Conservation (phyloP, 2,113 vertebrate genomes). For the Menura novaehollandiae region DNA sequence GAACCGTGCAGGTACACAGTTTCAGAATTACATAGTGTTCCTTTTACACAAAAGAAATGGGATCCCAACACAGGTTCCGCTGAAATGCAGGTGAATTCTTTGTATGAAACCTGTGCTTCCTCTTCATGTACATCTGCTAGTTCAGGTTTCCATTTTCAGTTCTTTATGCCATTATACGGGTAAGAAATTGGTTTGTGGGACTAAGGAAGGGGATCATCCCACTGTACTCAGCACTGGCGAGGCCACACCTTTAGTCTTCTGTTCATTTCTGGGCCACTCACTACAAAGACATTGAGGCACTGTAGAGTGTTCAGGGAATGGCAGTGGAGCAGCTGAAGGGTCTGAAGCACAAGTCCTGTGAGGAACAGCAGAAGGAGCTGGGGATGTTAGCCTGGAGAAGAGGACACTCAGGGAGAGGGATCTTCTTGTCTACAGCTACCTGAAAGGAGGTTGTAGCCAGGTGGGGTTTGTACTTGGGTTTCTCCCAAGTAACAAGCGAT, state of each 20-base stretch:
- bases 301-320: not conserved
- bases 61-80: not conserved
- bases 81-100: not conserved
- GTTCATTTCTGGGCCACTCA: not conserved
- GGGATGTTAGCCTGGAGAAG: not conserved
- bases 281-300: not conserved
- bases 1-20: not conserved
- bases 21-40: not conserved
- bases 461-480: not conserved
- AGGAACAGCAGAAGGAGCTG: not conserved
- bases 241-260: rapidly evolving
- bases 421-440: rapidly evolving
- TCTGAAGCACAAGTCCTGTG: not conserved
- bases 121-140: not conserved
- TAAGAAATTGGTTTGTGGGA: not conserved
- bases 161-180: not conserved
- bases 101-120: not conserved
- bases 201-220: not conserved
- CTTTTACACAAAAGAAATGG: not conserved
- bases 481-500: not conserved
- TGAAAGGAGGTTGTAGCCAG: not conserved
- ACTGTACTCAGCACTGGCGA: rapidly evolving
- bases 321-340: not conserved
- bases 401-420: not conserved
- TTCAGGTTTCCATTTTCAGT: not conserved